A percentile compares a stretch with the other conserved stretches of the same genome.
Evolutionary conservation across 2,888 invertebrate genomes (phyloP).

Genomic region (Cactoblastis cactorum): DNA sequence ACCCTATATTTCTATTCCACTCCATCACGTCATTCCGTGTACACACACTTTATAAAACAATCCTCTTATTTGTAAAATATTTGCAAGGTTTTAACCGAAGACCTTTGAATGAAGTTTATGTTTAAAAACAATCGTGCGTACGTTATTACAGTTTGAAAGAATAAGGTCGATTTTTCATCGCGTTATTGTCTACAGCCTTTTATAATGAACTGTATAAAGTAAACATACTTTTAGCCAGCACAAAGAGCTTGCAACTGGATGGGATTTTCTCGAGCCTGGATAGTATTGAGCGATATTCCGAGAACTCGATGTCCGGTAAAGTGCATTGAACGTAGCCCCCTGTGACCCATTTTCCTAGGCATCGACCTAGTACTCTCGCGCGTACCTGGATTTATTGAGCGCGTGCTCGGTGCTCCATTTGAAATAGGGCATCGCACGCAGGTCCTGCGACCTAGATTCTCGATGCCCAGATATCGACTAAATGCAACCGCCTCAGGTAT

Average conservation of each 20-base stretch:
- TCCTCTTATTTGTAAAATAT: slow-evolving; percentile 19
- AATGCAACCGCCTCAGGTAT: neutral
- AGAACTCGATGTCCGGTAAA: neutral
- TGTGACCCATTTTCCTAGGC: neutral
- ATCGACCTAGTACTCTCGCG: neutral
- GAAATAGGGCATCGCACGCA: neutral
- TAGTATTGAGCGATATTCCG: neutral
- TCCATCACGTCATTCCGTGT: neutral
- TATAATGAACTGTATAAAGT: too few species aligned
- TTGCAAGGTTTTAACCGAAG: slow-evolving; percentile 31
- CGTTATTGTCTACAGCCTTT: too few species aligned
- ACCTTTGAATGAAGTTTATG: too few species aligned
- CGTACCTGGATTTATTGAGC: neutral
- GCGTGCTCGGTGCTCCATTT: too few species aligned
- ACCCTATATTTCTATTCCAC: neutral
- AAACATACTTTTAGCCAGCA: neutral
- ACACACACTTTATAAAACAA: slow-evolving; percentile 26
- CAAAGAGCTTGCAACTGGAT: neutral
- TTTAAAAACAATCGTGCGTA: too few species aligned
- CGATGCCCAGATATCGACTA: neutral
- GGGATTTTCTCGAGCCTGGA: neutral
- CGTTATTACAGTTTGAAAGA: too few species aligned
- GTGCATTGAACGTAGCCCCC: neutral
- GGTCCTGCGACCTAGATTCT: neutral
- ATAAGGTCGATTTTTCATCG: too few species aligned